Evolutionary conservation across 1,140 invertebrate genomes (phyloP).

Genomic region (Ceratina japonica): DNA sequence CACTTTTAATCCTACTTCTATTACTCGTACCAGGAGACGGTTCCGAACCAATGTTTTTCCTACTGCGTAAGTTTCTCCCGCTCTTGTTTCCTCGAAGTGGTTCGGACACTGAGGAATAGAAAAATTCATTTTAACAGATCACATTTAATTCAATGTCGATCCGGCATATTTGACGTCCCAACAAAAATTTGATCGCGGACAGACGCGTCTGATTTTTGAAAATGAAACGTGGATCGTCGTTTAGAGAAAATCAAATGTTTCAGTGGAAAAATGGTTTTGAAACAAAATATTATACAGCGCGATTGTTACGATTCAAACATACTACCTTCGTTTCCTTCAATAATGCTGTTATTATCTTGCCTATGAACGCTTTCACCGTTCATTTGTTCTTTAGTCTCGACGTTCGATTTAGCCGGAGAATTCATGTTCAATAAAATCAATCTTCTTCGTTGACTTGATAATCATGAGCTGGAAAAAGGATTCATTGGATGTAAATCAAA

Average conservation of each 20-base stretch:
- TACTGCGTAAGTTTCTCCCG: constrained; percentile 33
- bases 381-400: constrained; percentile 13
- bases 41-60: constrained; percentile 16
- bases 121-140: constrained; percentile 10
- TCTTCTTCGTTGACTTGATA: constrained; percentile 1
- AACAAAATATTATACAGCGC: no score
- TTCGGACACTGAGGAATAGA: neutral
- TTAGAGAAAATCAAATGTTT: no score
- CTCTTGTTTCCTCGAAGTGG: constrained; percentile 1
- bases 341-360: constrained; percentile 3
- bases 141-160: neutral
- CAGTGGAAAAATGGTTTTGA: no score
- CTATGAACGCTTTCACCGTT: neutral
- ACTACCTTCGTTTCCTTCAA: constrained; percentile 1
- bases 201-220: no score
- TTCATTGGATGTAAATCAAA: neutral
- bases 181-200: neutral
- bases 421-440: constrained; percentile 26
- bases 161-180: neutral
- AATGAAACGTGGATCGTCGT: no score
- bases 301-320: no score
- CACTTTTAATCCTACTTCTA: neutral
- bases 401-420: constrained; percentile 16
- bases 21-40: neutral
- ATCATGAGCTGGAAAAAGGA: neutral